Conservation (phyloP, 2,113 vertebrate species). For the Platanista minor region DNA sequence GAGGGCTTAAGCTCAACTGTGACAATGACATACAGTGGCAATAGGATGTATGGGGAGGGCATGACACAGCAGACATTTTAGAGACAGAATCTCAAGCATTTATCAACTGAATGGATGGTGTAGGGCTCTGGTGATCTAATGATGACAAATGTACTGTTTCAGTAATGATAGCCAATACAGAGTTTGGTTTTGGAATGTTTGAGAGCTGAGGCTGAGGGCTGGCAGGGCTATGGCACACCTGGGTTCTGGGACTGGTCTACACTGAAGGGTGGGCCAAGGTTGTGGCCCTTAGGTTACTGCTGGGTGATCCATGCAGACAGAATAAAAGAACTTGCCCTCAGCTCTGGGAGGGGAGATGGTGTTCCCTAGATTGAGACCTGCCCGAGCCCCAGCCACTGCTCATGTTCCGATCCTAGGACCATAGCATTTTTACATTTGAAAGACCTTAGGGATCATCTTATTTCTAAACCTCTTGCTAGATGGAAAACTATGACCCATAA, state of each 20-base stretch:
- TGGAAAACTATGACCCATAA: background rate
- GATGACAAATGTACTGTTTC: background rate
- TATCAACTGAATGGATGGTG: background rate
- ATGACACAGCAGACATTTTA: background rate
- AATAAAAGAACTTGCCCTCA: background rate
- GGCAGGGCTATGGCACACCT: background rate
- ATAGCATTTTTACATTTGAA: background rate
- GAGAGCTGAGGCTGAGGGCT: background rate
- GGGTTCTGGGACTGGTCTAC: background rate
- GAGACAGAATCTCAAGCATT: background rate
- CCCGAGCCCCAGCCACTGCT: background rate
- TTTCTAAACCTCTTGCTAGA: background rate
- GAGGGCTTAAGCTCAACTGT: background rate
- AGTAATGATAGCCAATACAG: rapidly evolving
- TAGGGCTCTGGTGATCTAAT: background rate
- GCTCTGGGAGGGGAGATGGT: background rate
- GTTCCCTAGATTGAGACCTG: background rate
- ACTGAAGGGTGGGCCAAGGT: background rate
- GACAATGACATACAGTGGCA: background rate
- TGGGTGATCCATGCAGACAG: too few species aligned
- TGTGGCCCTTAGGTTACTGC: background rate
- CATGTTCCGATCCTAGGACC: background rate
- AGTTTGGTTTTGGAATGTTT: background rate
- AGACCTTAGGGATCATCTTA: background rate
- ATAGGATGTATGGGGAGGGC: background rate